phyloP scores from a whole-genome alignment of 1,140 invertebrate species.

The Drosophila virilis region DNA sequence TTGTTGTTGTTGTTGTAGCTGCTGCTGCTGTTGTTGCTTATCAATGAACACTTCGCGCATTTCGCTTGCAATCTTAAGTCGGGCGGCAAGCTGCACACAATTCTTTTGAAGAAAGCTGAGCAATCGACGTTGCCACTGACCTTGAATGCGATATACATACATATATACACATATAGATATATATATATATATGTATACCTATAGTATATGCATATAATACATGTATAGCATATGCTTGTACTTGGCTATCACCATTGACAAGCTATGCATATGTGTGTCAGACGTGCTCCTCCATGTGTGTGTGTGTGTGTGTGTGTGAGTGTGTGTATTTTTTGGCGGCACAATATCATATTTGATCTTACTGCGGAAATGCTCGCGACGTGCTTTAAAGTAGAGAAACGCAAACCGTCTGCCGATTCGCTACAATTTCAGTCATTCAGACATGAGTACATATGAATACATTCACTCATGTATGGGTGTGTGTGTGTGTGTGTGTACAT shows the following conservation, averaged over 20 bases:
- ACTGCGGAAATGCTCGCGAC: constrained; percentile 76
- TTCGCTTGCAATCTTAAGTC: constrained; percentile 41
- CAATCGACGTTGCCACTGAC: constrained; percentile 43
- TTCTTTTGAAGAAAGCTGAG: constrained; percentile 64
- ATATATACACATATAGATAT: constrained; percentile 13
- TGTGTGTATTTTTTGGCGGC: constrained; percentile 37
- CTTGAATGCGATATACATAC: constrained; percentile 45
- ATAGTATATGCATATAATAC: constrained; percentile 3
- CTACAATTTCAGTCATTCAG: constrained; percentile 59
- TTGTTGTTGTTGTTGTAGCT: constrained; percentile 3
- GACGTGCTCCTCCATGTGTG: constrained; percentile 29
- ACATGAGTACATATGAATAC: constrained; percentile 13
- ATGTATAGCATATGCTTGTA: constrained; percentile 8
- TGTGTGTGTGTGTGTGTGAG: constrained; percentile 26
- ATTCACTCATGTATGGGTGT: constrained; percentile 23
- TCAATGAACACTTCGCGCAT: constrained; percentile 51
- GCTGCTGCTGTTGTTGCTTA: constrained; percentile 36
- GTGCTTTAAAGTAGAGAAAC: constrained; percentile 54
- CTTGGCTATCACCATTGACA: constrained; percentile 15
- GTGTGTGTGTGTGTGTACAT: constrained; percentile 30
- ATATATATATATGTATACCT: constrained; percentile 14
- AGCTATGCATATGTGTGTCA: constrained; percentile 39
- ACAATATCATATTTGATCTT: constrained; percentile 68
- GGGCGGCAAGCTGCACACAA: constrained; percentile 50
- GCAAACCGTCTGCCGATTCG: constrained; percentile 44